Evolutionary conservation across 2,113 vertebrate species (phyloP), one percentile per base, ranked within the genome.

Genomic region (Etheostoma cragini): DNA sequence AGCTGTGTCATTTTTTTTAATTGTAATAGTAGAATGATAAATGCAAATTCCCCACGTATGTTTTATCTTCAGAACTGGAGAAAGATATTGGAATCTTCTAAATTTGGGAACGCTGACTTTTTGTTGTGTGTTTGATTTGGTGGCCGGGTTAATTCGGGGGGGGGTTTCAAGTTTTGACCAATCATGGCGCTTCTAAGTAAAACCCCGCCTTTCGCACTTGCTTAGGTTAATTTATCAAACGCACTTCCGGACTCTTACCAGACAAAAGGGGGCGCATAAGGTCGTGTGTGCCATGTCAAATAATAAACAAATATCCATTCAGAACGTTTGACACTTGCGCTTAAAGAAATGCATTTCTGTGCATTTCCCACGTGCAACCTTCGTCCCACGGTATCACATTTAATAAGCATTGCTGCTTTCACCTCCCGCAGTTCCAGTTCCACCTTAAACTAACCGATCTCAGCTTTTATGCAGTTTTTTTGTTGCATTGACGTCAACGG

Each of bases 401-500:
- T 60, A 0, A 56, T 24, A 26, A 45, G 1, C 7, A 5, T 5
- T 17, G 5, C 2, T 6, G 1, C 1, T 33, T 50, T 13, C 1
- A 38, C 5, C 6, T 14, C 52, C 5, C 22, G 26, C n/a, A 56
- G 6, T 0, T 38, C 1, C 19, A 4, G 70, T 14, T 76, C 94
- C 82, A 94, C 95, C 95, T 96, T 96, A 96, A 42, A 95, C 38
- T 85, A 54, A 58, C 50, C 80, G 70, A 94, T 85, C 84, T 92
- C 82, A 83, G 85, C 66, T 69, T 89, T 92, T 91, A 87, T 94
- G 91, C 92, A 85, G 90, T 38, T 62, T 42, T 65, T 90, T 87
- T 88, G 88, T 93, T 93, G 91, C 92, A 93, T 93, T 95, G 95
- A 96, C 95, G 95, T 96, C 96, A 96, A 91, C 80, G 79, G 76